Base-by-base conservation (phyloP, 2,797 vertebrate species). In the Siniperca scherzeri region DNA sequence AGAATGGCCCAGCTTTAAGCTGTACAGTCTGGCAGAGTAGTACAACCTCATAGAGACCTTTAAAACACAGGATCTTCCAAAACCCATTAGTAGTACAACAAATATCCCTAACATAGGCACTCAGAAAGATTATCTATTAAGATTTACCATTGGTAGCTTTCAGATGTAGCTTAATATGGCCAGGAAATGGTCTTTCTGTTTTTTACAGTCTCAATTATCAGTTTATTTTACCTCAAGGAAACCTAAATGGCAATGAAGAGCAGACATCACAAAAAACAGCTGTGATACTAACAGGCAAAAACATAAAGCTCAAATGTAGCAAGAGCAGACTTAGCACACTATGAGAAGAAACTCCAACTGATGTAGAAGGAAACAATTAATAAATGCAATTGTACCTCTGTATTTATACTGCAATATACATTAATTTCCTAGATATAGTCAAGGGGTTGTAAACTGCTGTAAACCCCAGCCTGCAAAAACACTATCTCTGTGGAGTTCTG, bases 171-270 rank as follows among this genome's bases (percentile, higher is more conserved):
- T 52, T 56, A 77, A 74, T 80, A 62, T 53, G 21, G 14, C 17
- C 46, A 53, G 36, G 59, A 88, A 81, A 78, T 40, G 1, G 30
- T 78, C 38, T n/a, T 83, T 27, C 25, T 83, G 16, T n/a, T 82
- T 78, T 70, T 80, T 60, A 69, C 27, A 46, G 14, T 69, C 27
- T 81, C 38, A 82, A 76, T 85, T 77, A 78, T 77, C 59, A 30
- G 21, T 82, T 89, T 78, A 84, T 80, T 86, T 81, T 33, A 78
- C 50, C 19, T 72, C 17, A 72, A 68, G 77, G 81, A 77, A 68
- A 73, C 55, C 2, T 62, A 52, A 65, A 62, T 40, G n/a, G 21
- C 48, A 48, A 56, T 27, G 1, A 72, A 75, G 55, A 52, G 62
- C 59, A 30, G 25, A 73, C 40, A 80, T 67, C 25, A 69, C 36